Conservation (phyloP, 2,888 invertebrate species). For the Orthosia gothica region DNA sequence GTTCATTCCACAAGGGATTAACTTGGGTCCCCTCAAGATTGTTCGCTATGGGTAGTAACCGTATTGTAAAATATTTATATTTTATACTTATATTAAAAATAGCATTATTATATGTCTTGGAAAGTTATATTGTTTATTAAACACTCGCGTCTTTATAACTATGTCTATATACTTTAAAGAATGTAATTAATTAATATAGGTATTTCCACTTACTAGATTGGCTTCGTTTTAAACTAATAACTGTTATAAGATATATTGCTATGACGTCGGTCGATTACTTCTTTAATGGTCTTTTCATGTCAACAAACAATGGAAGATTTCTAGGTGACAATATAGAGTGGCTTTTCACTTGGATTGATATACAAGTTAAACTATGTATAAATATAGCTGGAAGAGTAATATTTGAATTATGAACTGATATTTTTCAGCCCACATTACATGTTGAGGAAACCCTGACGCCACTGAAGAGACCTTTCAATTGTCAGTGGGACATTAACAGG, state of each 20-base stretch:
- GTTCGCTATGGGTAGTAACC: background rate
- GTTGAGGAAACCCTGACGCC: too few species aligned
- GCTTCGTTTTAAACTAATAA: slow-evolving; percentile 37
- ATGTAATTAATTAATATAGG: slow-evolving; percentile 36
- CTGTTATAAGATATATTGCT: slow-evolving; percentile 11
- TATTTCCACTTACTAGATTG: slow-evolving; percentile 33
- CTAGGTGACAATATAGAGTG: background rate
- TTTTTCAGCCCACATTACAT: too few species aligned
- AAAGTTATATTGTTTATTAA: slow-evolving; percentile 1
- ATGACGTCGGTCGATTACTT: slow-evolving; percentile 14
- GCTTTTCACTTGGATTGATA: background rate
- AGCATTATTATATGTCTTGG: background rate
- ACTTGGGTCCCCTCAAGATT: slow-evolving; percentile 32
- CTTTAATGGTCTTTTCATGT: slow-evolving; percentile 17
- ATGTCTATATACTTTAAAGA: slow-evolving; percentile 30
- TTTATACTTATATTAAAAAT: background rate
- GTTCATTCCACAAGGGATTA: slow-evolving; percentile 59
- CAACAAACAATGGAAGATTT: slow-evolving; percentile 29
- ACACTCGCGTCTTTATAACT: slow-evolving; percentile 21
- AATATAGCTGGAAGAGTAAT: background rate
- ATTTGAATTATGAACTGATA: background rate
- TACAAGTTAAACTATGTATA: background rate
- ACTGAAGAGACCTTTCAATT: too few species aligned
- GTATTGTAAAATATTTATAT: slow-evolving; percentile 10
- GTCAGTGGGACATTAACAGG: too few species aligned